Evolutionary conservation across 2,113 vertebrate species (phyloP), one percentile per base, ranked within the genome.

Genomic region (Scytalopus superciliaris): DNA sequence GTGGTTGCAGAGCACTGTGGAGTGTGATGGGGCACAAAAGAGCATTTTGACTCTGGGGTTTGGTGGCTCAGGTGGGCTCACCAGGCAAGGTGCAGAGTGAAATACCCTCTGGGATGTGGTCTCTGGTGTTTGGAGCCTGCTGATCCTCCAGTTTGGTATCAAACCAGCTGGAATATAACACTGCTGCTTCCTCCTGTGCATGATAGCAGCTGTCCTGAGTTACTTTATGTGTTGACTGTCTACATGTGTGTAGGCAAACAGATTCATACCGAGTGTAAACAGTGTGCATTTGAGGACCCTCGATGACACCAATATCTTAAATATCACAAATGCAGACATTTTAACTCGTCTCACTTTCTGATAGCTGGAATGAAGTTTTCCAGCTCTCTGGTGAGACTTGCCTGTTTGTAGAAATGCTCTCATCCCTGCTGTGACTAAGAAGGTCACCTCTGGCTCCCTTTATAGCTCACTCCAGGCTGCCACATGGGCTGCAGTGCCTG

Each of bases 1-100:
- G 24, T 0, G 3, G 24, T 24, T 31, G n/a, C 15, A 22, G 53
- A 52, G 67, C 67, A 5, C 63, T 74, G 27, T 33, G 2, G 50
- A 27, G 30, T 19, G 5, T 18, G 42, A 40, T 44, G 25, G 0
- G 37, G 44, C 66, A 52, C 19, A 14, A 0, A 2, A 37, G 40
- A 63, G 7, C 7, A 1, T 47, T 81, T 55, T 55, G 70, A 22
- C 80, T 72, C 11, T 42, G 15, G n/a, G n/a, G 22, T 67, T 49
- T 67, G 33, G 4, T 49, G 55, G 55, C 42, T 63, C 42, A 28
- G 13, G 4, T 14, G 12, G 14, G 35, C 84, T 84, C 24, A 40
- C 42, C 4, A n/a, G 77, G 19, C 49, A 44, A 40, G 50, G 39
- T 33, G 60, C 62, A 70, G 49, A 35, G 18, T 73, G 42, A 89